Evolutionary conservation across 2,888 invertebrate genomes (phyloP).

Genomic region (Rhopalosiphum nymphaeae): DNA sequence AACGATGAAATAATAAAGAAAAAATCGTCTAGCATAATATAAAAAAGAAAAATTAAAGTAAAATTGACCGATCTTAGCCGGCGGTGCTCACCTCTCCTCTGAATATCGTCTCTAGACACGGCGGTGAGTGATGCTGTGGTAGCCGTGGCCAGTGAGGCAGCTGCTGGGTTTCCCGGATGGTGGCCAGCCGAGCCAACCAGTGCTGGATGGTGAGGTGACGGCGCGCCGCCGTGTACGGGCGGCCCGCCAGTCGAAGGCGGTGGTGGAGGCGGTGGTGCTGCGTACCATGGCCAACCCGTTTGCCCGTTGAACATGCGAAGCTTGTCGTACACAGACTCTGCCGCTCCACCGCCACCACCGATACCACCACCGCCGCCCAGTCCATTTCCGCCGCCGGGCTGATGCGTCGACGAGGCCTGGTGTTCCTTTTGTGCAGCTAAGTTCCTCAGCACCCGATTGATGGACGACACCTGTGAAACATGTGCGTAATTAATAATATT

Average conservation of each 20-base stretch:
- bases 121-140: constrained; percentile 43
- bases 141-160: constrained; percentile 50
- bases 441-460: constrained; percentile 96
- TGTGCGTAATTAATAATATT: not conserved
- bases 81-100: constrained; percentile 63
- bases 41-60: not conserved
- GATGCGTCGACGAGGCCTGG: constrained; percentile 75
- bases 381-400: constrained; percentile 74
- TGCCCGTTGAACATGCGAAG: constrained; percentile 95
- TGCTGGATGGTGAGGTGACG: constrained; percentile 65
- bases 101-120: constrained; percentile 59
- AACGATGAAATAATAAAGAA: not conserved
- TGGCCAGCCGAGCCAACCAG: constrained; percentile 57
- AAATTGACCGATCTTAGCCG: not conserved
- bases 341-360: constrained; percentile 31
- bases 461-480: constrained; percentile 90
- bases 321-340: constrained; percentile 93
- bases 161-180: constrained; percentile 59
- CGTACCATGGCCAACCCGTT: constrained; percentile 70
- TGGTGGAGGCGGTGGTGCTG: constrained; percentile 65
- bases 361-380: not conserved
- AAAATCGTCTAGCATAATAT: not conserved
- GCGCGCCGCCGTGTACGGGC: constrained; percentile 59
- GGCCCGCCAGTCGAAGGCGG: constrained; percentile 61
- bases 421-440: constrained; percentile 97